Evolutionary conservation across 2,888 invertebrate genomes (phyloP).

Genomic region (Hypolimnas misippus): DNA sequence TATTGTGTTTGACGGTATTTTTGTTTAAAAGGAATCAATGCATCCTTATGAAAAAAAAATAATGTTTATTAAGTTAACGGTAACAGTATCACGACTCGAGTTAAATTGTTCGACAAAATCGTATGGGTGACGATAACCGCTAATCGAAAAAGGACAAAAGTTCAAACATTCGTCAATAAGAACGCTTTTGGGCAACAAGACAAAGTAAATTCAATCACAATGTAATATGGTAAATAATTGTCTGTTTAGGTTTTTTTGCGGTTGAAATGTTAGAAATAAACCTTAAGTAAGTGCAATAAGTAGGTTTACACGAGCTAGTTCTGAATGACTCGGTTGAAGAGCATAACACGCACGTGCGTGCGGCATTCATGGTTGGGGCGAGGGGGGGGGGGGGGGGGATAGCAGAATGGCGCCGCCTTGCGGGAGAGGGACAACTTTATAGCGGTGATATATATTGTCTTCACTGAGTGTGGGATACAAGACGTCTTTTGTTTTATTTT

Average conservation of each 20-base stretch:
- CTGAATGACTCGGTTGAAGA: slow-evolving; percentile 62
- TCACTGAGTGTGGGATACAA: slow-evolving; percentile 77
- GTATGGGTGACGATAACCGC: slow-evolving; percentile 68
- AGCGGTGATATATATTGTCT: slow-evolving; percentile 78
- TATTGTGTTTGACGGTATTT: neutral
- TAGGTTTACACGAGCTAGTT: slow-evolving; percentile 53
- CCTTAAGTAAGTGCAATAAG: slow-evolving; percentile 59
- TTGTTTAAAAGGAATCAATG: neutral
- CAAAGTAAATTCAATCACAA: slow-evolving; percentile 72
- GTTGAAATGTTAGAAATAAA: slow-evolving; percentile 50
- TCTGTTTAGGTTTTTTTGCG: slow-evolving; percentile 57
- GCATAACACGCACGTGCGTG: slow-evolving; percentile 77
- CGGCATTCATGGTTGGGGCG: slow-evolving; percentile 46
- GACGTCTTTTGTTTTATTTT: slow-evolving; percentile 75
- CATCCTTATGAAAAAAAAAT: neutral
- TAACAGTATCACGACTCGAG: slow-evolving; percentile 40
- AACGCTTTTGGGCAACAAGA: slow-evolving; percentile 60
- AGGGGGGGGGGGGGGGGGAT: slow-evolving; percentile 47
- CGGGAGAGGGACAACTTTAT: slow-evolving; percentile 79
- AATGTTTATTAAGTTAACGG: slow-evolving; percentile 7
- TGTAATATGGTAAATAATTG: slow-evolving; percentile 72
- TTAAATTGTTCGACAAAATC: slow-evolving; percentile 61
- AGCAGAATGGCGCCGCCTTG: slow-evolving; percentile 73
- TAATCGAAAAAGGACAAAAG: slow-evolving; percentile 78
- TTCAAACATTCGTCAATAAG: slow-evolving; percentile 74